phyloP scores from a whole-genome alignment of 2,113 vertebrate genomes.

The Eretmochelys imbricata region DNA sequence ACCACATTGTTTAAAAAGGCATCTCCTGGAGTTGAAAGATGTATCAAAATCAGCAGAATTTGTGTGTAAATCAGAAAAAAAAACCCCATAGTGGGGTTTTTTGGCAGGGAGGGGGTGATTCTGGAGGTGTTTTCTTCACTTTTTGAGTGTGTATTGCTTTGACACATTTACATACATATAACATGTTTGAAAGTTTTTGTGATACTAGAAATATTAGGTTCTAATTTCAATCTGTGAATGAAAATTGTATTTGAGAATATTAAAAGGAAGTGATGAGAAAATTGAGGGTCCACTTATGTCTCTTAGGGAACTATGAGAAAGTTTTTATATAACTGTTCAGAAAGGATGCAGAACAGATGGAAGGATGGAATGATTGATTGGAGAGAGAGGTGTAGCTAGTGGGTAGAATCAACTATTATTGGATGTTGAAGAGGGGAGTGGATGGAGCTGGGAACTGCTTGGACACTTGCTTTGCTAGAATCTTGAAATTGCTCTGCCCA shows the following conservation, averaged over 20 bases:
- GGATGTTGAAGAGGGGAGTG: slow-evolving; percentile 25
- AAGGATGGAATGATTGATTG: slow-evolving; percentile 37
- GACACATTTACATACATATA: rapidly evolving
- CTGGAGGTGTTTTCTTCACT: background rate
- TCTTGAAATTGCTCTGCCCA: background rate
- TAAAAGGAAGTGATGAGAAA: background rate
- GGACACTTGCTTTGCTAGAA: background rate
- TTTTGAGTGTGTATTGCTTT: background rate
- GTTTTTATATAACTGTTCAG: background rate
- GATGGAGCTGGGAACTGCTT: background rate
- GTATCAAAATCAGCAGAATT: background rate
- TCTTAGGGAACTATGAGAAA: slow-evolving; percentile 56
- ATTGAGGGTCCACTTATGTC: slow-evolving; percentile 22
- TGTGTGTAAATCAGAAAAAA: background rate
- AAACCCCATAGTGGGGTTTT: background rate
- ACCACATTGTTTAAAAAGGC: background rate
- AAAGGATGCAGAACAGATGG: slow-evolving; percentile 49
- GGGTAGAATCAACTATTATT: slow-evolving; percentile 27
- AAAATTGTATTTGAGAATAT: background rate
- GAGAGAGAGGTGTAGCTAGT: background rate
- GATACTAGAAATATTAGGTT: background rate
- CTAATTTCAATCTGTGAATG: background rate
- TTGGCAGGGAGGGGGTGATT: background rate
- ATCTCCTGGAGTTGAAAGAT: background rate
- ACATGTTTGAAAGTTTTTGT: background rate